Evolutionary conservation across 2,888 invertebrate genomes (phyloP), one percentile per base, ranked within the genome.

Genomic region (Melipona beecheii): DNA sequence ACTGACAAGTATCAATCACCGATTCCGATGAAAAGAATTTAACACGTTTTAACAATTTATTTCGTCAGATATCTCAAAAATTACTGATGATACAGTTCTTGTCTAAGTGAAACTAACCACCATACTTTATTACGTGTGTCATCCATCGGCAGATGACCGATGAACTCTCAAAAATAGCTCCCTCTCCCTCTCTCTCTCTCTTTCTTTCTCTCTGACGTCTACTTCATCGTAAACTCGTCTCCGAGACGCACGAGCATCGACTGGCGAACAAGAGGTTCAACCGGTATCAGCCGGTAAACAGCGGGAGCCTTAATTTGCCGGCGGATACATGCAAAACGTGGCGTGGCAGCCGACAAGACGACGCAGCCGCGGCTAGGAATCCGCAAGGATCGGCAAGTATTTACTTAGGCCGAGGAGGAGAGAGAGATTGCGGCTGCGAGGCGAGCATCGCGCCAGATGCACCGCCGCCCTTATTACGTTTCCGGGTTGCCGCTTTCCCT

Each of bases 351-450:
- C 49, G 74, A 75, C 62, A 78, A 82, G 82, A 36, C 75, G 77
- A 66, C 58, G 84, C 79, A 75, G 62, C 24, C 66, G 66, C 52
- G 56, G 62, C 66, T 66, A 70, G 77, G 78, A 82, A 77, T 84
- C 83, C 85, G 78, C 81, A 77, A 43, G 60, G 74, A 68, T 81
- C 86, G 75, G 78, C 89, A 77, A 87, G 86, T 89, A 84, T 89
- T 89, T 89, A 83, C 87, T 86, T 83, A 78, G 87, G 79, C 82
- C 71, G 68, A 43, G 71, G 78, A 77, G 50, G 19, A 24, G 75
- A 83, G 87, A 74, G 87, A 83, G 80, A 74, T 81, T 71, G 75
- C 79, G 75, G 76, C 78, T 75, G 73, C 69, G 78, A 85, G 58
- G 11, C 49, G 54, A 64, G 64, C 72, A 74, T n/a, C 65, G 60